Evolutionary conservation across 2,797 vertebrate genomes (phyloP).

Genomic region (Falco naumanni): DNA sequence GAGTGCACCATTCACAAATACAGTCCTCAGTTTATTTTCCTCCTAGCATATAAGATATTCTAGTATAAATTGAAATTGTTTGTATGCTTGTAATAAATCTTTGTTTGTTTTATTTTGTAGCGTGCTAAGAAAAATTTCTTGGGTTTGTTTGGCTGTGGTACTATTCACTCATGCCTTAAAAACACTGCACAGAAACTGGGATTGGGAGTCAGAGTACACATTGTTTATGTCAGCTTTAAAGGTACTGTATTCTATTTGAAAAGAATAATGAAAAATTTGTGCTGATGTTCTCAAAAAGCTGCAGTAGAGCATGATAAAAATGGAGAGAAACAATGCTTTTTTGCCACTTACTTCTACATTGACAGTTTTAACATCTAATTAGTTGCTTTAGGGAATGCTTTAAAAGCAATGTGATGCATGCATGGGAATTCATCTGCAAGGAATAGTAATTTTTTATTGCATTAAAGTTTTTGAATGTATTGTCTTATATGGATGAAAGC

Average conservation of each 20-base stretch:
- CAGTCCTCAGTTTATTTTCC: background rate
- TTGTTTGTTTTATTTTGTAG: constrained; percentile 72
- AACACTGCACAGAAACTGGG: constrained; percentile 96
- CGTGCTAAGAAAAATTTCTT: constrained; percentile 88
- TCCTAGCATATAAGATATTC: background rate
- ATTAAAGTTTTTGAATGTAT: background rate
- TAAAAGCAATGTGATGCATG: background rate
- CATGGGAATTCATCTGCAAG: background rate
- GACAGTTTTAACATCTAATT: background rate
- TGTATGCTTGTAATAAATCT: background rate
- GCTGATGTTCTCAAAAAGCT: background rate
- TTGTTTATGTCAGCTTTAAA: constrained; percentile 97
- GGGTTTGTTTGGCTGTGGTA: constrained; percentile 87
- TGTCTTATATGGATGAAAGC: background rate
- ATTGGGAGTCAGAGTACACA: constrained; percentile 98
- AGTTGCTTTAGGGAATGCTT: background rate
- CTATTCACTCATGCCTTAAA: constrained; percentile 91
- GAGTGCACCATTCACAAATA: background rate
- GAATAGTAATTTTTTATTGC: background rate
- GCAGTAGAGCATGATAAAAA: background rate
- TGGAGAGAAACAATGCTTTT: background rate
- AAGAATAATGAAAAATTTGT: background rate
- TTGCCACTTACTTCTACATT: background rate
- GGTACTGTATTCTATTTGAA: constrained; percentile 78
- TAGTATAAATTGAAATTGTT: background rate